Percentiles rank a stretch among this genome's conserved stretches.
Conservation (phyloP, 2,888 invertebrate genomes). For the Colletes collaris region DNA sequence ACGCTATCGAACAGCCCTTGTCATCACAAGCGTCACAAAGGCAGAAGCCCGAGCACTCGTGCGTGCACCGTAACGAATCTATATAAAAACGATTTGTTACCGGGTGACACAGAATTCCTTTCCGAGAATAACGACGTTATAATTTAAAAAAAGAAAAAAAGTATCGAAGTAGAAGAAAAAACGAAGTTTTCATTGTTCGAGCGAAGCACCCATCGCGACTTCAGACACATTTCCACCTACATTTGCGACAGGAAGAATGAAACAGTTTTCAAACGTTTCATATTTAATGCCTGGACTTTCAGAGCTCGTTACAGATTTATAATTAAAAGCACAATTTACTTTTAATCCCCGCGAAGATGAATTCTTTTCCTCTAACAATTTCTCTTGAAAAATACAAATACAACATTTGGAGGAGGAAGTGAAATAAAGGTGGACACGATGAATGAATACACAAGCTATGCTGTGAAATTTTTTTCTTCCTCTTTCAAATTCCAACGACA, state of each 20-base stretch:
- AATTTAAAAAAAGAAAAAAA: constrained; percentile 30
- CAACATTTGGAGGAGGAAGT: too few species aligned
- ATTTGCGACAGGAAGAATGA: background rate
- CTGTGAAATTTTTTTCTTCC: too few species aligned
- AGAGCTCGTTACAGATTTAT: too few species aligned
- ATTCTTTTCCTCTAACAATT: too few species aligned
- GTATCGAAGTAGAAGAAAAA: constrained; percentile 18
- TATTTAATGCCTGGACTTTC: background rate
- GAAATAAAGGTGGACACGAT: too few species aligned
- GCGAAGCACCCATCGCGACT: constrained; percentile 3
- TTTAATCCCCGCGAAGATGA: too few species aligned
- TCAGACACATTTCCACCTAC: background rate
- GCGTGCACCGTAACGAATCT: constrained; percentile 43
- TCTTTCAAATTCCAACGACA: too few species aligned
- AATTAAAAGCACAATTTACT: too few species aligned
- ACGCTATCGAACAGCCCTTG: constrained; percentile 47
- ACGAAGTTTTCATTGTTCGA: constrained; percentile 23
- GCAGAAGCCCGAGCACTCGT: constrained; percentile 15
- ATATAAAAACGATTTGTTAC: constrained; percentile 55
- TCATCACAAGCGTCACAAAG: constrained; percentile 41
- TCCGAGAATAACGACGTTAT: constrained; percentile 37
- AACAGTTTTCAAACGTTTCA: background rate
- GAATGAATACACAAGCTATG: too few species aligned
- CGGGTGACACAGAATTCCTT: constrained; percentile 16
- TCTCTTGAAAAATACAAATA: too few species aligned